Evolutionary conservation across 2,113 vertebrate genomes (phyloP).

Genomic region (Cercocebus atys): DNA sequence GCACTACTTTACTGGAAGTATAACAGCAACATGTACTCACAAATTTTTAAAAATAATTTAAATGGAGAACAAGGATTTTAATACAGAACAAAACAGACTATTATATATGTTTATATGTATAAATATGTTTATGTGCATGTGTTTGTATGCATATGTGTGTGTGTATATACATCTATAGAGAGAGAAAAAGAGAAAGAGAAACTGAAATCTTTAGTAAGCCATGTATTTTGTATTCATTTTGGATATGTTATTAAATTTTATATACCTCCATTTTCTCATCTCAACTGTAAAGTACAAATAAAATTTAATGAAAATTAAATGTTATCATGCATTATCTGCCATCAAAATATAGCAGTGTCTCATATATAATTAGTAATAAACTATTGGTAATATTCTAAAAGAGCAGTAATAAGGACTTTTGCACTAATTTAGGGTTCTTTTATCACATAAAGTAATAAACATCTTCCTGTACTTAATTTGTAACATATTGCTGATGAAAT

Average conservation of each 20-base stretch:
- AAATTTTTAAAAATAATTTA: background rate
- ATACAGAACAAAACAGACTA: background rate
- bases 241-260: background rate
- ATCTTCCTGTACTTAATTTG: background rate
- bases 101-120: too few relatives aligned
- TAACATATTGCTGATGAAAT: background rate
- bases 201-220: background rate
- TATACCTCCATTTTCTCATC: background rate
- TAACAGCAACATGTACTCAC: background rate
- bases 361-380: background rate
- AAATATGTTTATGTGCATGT: too few relatives aligned
- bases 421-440: background rate
- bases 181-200: background rate
- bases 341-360: background rate
- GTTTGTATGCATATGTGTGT: rapidly evolving
- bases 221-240: background rate
- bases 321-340: background rate
- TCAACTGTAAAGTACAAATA: background rate
- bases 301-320: background rate
- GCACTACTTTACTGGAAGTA: background rate
- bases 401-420: background rate
- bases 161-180: too few relatives aligned
- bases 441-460: background rate
- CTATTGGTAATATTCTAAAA: background rate
- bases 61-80: background rate